Base-by-base conservation (phyloP, 2,797 vertebrate species). In the Acrossocheilus fasciatus region DNA sequence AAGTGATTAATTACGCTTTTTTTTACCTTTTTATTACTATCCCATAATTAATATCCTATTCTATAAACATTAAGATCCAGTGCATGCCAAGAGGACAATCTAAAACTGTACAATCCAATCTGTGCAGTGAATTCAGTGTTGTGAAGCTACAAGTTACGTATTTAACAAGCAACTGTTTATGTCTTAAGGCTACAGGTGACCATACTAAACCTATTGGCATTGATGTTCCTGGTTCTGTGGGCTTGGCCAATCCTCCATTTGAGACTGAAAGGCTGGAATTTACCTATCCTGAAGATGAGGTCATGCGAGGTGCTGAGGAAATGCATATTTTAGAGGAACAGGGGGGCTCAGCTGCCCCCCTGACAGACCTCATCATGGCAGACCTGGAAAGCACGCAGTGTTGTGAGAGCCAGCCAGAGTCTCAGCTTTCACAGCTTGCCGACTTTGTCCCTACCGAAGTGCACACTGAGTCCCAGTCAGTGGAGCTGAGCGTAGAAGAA, bases 101-200 rank as follows among this genome's bases (percentile, higher is more conserved):
- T 26, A 59, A 41, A 62, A 54, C 30, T 39, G 57, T 66, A 26
- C 14, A 77, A 15, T 77, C 20, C 23, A 77, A 15, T 77, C 20
- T 62, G 4, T 43, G 54, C 14, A 79, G 54, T 78, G 54, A 15
- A 43, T 41, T 62, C 23, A 45, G 34, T 15, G 14, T n/a, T 52
- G 17, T 64, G 2, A 50, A 41, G 26, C 15, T n/a, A 83, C 86
- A 36, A 81, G 68, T 82, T 50, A 41, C 34, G 2, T 36, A 36
- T 36, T 64, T 86, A 85, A 50, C 73, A n/a, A 76, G 88, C 62
- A 70, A 89, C 2, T 93, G 36, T 92, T 93, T 92, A 77, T 86
- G n/a, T 68, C 59, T 87, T 81, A 94, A 92, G 95, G 89, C 39
- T 82, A 84, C 89, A 84, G 88, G 91, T 57, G 90, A 90, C 83